phyloP scores from a whole-genome alignment of 1,140 invertebrate species.

The Caenorhabditis tropicalis region DNA sequence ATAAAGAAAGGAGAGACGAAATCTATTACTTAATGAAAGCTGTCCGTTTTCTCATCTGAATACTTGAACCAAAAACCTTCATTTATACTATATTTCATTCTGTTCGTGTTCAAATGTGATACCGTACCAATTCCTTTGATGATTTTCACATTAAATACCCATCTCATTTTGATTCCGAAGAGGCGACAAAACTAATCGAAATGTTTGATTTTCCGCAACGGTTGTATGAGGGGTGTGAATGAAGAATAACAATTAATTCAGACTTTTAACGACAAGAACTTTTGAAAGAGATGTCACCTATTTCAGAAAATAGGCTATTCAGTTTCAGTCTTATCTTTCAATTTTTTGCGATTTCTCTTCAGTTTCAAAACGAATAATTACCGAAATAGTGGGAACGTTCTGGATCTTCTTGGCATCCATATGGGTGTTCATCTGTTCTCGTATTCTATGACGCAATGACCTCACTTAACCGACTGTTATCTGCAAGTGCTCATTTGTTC shows the following conservation, averaged over 20 bases:
- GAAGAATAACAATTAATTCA: background rate
- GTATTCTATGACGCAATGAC: background rate
- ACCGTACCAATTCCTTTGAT: slow-evolving; percentile 1
- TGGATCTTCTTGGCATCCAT: no score
- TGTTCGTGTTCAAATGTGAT: background rate
- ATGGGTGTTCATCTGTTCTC: background rate
- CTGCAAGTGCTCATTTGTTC: slow-evolving; percentile 31
- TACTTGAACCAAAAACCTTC: background rate
- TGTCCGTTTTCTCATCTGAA: no score
- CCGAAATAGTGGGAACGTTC: no score
- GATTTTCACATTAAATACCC: background rate
- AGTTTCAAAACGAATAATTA: no score
- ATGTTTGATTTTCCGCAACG: slow-evolving; percentile 28
- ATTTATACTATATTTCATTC: background rate
- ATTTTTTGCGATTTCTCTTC: no score
- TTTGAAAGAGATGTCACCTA: background rate
- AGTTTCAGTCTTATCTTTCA: no score
- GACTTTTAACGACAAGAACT: background rate
- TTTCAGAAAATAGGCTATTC: no score
- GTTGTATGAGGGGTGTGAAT: background rate
- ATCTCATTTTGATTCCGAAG: slow-evolving; percentile 18
- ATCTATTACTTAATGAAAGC: no score
- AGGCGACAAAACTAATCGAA: slow-evolving; percentile 25
- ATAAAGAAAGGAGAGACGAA: no score
- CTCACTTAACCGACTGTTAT: slow-evolving; percentile 12